Conservation (phyloP, 1,140 invertebrate species). For the Cotesia vestalis region DNA sequence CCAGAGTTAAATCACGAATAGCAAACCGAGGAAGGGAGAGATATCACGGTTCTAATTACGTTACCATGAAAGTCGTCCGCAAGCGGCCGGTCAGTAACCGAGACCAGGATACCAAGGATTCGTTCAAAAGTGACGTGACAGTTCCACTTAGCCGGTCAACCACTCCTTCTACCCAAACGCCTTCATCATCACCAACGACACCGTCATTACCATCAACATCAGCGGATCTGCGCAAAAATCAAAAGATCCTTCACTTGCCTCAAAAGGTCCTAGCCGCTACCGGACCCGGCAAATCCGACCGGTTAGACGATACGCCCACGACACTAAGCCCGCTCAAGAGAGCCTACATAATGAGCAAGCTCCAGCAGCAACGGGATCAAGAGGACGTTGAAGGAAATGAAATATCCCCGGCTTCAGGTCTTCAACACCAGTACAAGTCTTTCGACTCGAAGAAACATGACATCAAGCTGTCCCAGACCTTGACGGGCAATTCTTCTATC, state of each 20-base stretch:
- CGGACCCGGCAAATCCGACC: background rate
- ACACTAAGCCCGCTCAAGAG: constrained; percentile 26
- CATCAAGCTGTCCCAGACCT: background rate
- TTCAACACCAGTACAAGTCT: background rate
- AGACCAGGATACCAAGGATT: constrained; percentile 27
- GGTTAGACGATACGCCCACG: constrained; percentile 25
- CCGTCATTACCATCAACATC: background rate
- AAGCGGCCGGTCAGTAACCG: constrained; percentile 21
- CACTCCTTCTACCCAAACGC: background rate
- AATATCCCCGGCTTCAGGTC: background rate
- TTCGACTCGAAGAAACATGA: background rate
- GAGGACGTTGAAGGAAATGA: constrained; percentile 33
- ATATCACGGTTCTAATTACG: constrained; percentile 26
- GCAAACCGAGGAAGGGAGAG: constrained; percentile 26
- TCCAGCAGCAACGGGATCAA: constrained; percentile 18
- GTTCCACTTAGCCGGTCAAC: constrained; percentile 11
- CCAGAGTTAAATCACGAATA: constrained; percentile 26
- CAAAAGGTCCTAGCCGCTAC: background rate
- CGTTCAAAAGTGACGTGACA: constrained; percentile 16
- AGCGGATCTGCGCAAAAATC: background rate
- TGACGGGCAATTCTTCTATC: background rate
- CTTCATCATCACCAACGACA: constrained; percentile 8
- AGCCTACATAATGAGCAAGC: constrained; percentile 18
- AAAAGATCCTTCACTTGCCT: background rate
- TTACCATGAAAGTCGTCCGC: constrained; percentile 34